These are phyloP conservation scores for Ips typographus DNA, from an alignment of 1,140 invertebrate genomes.

Conservation along the genomic window DNA sequence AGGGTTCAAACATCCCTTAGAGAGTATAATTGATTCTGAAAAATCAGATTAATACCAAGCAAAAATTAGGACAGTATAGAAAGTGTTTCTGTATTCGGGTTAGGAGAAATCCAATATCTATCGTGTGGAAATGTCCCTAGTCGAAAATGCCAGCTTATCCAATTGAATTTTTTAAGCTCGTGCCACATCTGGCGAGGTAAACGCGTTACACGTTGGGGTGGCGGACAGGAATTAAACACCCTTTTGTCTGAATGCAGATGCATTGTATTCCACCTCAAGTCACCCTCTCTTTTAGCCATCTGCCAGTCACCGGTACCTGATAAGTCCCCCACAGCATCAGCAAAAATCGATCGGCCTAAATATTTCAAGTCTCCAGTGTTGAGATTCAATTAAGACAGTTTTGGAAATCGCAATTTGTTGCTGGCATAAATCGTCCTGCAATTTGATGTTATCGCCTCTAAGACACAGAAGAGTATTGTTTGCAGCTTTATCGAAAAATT, in stretches of 20 bases:
- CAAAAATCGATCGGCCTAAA: slow-evolving; percentile 7
- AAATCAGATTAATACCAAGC: background rate
- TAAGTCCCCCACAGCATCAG: slow-evolving; percentile 33
- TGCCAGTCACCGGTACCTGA: slow-evolving; percentile 50
- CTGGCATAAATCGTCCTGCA: slow-evolving; percentile 14
- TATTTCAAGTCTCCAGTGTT: background rate
- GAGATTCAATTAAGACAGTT: background rate
- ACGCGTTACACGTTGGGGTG: slow-evolving; percentile 39
- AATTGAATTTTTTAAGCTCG: slow-evolving; percentile 22
- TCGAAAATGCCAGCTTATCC: background rate
- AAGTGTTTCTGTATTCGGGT: background rate
- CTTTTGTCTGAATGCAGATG: slow-evolving; percentile 51
- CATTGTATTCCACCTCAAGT: slow-evolving; percentile 52
- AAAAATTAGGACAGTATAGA: background rate
- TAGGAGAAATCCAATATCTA: too few species aligned
- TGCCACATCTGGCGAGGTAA: slow-evolving; percentile 41
- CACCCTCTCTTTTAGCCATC: slow-evolving; percentile 52
- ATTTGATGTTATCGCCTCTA: slow-evolving; percentile 17
- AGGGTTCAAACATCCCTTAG: background rate
- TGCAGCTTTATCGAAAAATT: slow-evolving; percentile 16
- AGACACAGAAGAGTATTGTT: slow-evolving; percentile 8
- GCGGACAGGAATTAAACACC: slow-evolving; percentile 45
- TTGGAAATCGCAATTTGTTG: slow-evolving; percentile 2
- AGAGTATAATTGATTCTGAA: background rate
- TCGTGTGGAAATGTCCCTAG: too few species aligned